These are phyloP conservation scores for Esox masquinongy DNA, from an alignment of 2,797 vertebrate species.

Conservation along the genomic window DNA sequence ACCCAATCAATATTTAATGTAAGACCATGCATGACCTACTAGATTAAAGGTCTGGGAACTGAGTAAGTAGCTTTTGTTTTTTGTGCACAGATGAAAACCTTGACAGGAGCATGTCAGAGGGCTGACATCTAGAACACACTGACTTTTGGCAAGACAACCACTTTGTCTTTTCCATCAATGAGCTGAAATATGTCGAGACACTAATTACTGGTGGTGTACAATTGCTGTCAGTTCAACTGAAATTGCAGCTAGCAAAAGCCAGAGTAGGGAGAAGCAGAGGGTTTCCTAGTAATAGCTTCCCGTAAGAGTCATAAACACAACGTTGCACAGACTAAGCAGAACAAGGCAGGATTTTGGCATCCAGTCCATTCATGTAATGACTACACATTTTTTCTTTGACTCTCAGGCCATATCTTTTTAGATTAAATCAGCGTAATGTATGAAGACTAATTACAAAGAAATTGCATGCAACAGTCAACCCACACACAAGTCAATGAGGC, in stretches of 20 bases:
- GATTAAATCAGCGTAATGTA: neutral
- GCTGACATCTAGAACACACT: neutral
- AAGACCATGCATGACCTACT: constrained; percentile 33
- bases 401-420: neutral
- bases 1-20: constrained; percentile 34
- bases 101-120: constrained; percentile 9
- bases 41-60: constrained; percentile 24
- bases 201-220: neutral
- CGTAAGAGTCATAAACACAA: too few species aligned
- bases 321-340: neutral
- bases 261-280: neutral
- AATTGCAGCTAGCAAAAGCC: neutral
- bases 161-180: neutral
- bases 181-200: neutral
- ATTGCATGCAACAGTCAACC: neutral
- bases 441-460: neutral
- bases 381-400: too few species aligned
- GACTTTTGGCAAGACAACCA: neutral
- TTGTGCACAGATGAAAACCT: neutral
- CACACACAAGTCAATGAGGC: neutral
- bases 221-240: neutral
- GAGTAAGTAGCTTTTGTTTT: constrained; percentile 21
- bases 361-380: too few species aligned
- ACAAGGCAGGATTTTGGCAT: neutral
- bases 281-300: neutral